Evolutionary conservation across 2,888 invertebrate species (phyloP).

Genomic region (Gisinianus flammeolus): DNA sequence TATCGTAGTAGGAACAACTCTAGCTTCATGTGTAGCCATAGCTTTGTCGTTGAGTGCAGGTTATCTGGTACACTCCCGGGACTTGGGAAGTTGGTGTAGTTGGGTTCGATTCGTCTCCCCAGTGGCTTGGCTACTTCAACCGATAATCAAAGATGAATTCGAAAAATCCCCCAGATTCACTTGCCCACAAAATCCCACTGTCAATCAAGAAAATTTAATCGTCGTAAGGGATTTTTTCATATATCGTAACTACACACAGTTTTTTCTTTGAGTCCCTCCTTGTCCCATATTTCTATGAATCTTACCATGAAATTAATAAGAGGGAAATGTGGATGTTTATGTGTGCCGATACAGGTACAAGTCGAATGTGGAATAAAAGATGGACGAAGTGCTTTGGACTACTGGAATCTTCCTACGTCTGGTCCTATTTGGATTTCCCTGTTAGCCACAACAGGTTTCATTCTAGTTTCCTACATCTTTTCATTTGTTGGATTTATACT

Average conservation of each 20-base stretch:
- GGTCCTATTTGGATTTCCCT: constrained; percentile 42
- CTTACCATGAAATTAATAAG: too few species aligned
- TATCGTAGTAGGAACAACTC: constrained; percentile 68
- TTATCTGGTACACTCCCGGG: constrained; percentile 72
- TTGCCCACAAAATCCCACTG: constrained; percentile 69
- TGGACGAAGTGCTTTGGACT: constrained; percentile 48
- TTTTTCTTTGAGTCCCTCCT: not conserved
- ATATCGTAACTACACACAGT: not conserved
- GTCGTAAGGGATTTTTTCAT: constrained; percentile 75
- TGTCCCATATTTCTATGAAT: too few species aligned
- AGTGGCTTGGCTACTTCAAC: constrained; percentile 74
- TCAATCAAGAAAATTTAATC: constrained; percentile 72
- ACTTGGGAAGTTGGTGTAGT: constrained; percentile 70
- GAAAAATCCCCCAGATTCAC: constrained; percentile 60
- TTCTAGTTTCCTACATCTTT: constrained; percentile 31
- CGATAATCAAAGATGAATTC: constrained; percentile 71
- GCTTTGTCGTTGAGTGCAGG: constrained; percentile 71
- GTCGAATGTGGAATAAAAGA: constrained; percentile 53
- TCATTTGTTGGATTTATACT: constrained; percentile 48
- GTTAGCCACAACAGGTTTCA: constrained; percentile 36
- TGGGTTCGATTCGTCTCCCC: constrained; percentile 76
- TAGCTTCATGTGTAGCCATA: constrained; percentile 69
- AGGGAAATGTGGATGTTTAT: too few species aligned
- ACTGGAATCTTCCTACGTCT: constrained; percentile 43
- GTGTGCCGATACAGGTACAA: constrained; percentile 36